A percentile compares a stretch with the other conserved stretches of the same genome.
Conservation (phyloP, 2,797 vertebrate species). For the Sarcophilus harrisii region DNA sequence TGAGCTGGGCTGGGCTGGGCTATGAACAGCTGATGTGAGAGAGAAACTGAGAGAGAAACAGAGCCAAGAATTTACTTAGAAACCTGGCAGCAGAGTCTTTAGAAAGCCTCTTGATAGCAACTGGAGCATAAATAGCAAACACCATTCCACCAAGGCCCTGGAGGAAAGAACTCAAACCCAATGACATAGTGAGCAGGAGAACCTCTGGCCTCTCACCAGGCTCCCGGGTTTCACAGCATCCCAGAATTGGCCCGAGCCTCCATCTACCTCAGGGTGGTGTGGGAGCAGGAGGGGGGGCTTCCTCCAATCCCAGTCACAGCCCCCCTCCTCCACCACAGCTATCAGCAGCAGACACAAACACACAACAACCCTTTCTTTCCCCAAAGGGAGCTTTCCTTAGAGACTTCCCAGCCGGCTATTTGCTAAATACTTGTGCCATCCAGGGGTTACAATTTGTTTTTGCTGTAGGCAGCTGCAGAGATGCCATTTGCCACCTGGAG, state of each 20-base stretch:
- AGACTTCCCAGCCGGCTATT: neutral
- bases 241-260: neutral
- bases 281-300: neutral
- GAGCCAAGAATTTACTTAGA: slow-evolving; percentile 41
- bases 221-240: neutral
- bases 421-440: neutral
- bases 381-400: neutral
- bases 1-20: neutral
- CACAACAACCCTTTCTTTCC: neutral
- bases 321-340: neutral
- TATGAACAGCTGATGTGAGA: neutral
- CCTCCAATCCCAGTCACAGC: neutral
- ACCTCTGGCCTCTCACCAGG: neutral
- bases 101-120: slow-evolving; percentile 63
- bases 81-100: slow-evolving; percentile 36
- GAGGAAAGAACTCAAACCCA: neutral
- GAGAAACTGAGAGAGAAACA: neutral
- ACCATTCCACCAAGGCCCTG: neutral
- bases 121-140: slow-evolving; percentile 52
- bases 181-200: neutral
- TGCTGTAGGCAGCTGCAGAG: neutral
- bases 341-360: neutral
- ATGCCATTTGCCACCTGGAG: neutral
- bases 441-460: neutral
- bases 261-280: neutral